A percentile compares a stretch with the other conserved stretches of the same genome.
These are phyloP conservation scores for Grammomys dolichurus DNA, from an alignment of 2,113 vertebrate species.

Conservation along the genomic window DNA sequence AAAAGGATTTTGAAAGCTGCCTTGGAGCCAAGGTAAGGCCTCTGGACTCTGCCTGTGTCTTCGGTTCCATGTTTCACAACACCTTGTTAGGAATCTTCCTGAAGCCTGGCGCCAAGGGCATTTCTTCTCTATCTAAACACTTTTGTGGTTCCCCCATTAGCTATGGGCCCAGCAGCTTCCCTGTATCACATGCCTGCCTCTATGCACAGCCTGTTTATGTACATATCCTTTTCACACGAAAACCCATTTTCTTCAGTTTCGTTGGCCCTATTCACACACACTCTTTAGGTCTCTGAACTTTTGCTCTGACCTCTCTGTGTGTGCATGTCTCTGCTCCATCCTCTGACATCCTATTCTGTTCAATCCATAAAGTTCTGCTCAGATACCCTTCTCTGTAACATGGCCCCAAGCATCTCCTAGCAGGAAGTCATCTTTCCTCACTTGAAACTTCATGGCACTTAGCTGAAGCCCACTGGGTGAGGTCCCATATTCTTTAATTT, in stretches of 20 bases:
- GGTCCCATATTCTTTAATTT: not conserved
- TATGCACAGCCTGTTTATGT: not conserved
- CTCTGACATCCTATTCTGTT: not conserved
- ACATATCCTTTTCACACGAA: not conserved
- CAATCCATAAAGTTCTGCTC: not conserved
- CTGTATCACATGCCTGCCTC: not conserved
- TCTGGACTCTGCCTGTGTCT: not conserved
- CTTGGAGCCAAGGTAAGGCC: slow-evolving; percentile 92
- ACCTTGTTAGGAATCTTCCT: not conserved
- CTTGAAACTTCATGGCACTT: not conserved
- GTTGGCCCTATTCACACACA: not conserved
- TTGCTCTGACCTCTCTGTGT: not conserved
- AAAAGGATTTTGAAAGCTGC: slow-evolving; percentile 93
- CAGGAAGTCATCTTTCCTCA: not conserved
- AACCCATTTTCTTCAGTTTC: not conserved
- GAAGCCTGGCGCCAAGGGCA: not conserved
- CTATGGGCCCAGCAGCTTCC: not conserved
- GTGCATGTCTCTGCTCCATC: not conserved
- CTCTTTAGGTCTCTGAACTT: not conserved
- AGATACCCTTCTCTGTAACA: not conserved
- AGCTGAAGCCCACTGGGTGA: not conserved
- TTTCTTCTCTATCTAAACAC: not conserved
- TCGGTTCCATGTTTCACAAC: not conserved
- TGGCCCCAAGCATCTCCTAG: not conserved
- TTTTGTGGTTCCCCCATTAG: not conserved